phyloP scores from a whole-genome alignment of 2,888 invertebrate genomes.

The Serripes groenlandicus region DNA sequence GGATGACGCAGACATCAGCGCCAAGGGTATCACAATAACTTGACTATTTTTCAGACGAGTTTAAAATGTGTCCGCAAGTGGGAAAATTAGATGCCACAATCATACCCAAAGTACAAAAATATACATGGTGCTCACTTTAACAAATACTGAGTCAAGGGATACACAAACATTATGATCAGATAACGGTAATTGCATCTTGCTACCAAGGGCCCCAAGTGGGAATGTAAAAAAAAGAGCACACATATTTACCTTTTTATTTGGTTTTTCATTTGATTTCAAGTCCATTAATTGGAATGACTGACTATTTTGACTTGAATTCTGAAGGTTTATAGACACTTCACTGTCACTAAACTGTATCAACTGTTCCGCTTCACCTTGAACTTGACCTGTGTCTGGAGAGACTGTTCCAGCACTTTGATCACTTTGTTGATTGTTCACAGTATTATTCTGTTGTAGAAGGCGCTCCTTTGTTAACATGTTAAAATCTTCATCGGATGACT shows the following conservation, averaged over 20 bases:
- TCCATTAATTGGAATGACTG: constrained; percentile 58
- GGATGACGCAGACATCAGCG: no score
- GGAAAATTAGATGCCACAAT: no score
- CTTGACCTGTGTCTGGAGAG: constrained; percentile 12
- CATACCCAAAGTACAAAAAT: no score
- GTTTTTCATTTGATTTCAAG: constrained; percentile 62
- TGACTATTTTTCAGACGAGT: no score
- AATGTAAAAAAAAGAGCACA: no score
- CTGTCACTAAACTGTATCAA: constrained; percentile 64
- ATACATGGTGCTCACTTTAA: no score
- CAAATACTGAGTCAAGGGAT: no score
- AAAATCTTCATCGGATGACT: constrained; percentile 61
- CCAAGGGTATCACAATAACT: no score
- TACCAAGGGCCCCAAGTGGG: no score
- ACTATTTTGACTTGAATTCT: constrained; percentile 50
- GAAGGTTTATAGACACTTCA: constrained; percentile 46
- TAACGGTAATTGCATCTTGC: no score
- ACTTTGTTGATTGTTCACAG: neutral
- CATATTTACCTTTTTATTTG: constrained; percentile 59
- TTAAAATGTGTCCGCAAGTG: no score
- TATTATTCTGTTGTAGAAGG: constrained; percentile 27
- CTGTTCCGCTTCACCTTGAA: constrained; percentile 22
- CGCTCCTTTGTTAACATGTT: constrained; percentile 57
- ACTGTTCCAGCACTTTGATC: neutral
- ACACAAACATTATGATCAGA: no score